A percentile compares a stretch with the other conserved stretches of the same genome.
Conservation (phyloP, 2,113 vertebrate species). For the Canis aureus region DNA sequence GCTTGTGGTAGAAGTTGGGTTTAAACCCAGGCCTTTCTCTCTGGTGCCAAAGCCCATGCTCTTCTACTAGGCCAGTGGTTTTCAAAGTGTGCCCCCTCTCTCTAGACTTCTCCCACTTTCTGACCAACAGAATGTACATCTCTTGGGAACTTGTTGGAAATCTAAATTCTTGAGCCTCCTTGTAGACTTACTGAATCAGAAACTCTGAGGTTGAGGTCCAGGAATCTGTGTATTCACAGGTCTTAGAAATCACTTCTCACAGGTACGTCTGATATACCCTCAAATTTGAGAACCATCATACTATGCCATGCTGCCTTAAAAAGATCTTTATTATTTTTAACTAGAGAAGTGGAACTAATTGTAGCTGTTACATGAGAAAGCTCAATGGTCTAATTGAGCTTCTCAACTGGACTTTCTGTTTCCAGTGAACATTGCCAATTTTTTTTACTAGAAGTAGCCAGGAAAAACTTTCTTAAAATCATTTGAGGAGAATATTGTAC, state of each 20-base stretch:
- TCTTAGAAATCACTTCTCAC: not conserved
- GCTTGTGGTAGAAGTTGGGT: rapidly evolving
- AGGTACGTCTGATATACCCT: not conserved
- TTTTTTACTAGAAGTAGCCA: not conserved
- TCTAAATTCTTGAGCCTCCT: not conserved
- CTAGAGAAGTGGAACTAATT: not conserved
- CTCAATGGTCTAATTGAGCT: not conserved
- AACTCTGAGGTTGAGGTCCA: not conserved
- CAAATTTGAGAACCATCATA: not conserved
- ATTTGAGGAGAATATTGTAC: not conserved
- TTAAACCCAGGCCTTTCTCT: not conserved
- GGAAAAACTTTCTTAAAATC: not conserved
- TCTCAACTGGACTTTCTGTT: not conserved
- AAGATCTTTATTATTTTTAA: conserved; percentile 26
- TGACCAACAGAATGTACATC: not conserved
- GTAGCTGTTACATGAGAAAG: not conserved
- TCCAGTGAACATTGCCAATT: not conserved
- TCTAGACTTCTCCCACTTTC: not conserved
- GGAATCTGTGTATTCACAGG: not conserved
- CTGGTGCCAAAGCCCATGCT: not conserved
- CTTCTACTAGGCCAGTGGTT: not conserved
- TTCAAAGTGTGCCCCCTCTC: not conserved
- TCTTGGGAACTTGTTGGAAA: not conserved
- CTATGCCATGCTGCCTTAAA: not conserved
- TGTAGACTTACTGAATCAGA: not conserved